Evolutionary conservation across 2,888 invertebrate genomes (phyloP).

Genomic region (Cheilosia impressa): DNA sequence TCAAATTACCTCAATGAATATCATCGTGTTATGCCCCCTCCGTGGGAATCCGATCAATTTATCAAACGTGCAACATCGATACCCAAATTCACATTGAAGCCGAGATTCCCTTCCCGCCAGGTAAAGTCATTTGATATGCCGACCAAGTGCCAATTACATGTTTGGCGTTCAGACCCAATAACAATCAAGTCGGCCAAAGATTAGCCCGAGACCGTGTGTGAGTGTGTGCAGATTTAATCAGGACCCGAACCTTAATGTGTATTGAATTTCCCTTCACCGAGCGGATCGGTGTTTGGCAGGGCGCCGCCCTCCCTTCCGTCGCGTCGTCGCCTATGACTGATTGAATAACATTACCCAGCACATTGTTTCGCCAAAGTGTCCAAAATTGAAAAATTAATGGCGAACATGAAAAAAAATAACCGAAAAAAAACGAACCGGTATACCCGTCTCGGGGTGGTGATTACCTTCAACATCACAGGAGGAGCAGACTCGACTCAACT

Average conservation of each 20-base stretch:
- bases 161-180: constrained; percentile 51
- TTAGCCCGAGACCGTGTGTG: constrained; percentile 25
- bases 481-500: constrained; percentile 35
- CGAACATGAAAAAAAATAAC: constrained; percentile 17
- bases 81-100: constrained; percentile 20
- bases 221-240: constrained; percentile 62
- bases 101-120: constrained; percentile 15
- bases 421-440: constrained; percentile 1
- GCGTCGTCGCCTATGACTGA: constrained; percentile 45
- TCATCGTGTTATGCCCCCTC: constrained; percentile 12
- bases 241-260: constrained; percentile 49
- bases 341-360: constrained; percentile 65
- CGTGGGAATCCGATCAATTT: constrained; percentile 63
- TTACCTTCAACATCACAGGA: constrained; percentile 39
- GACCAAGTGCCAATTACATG: constrained; percentile 70
- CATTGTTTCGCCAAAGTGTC: constrained; percentile 61
- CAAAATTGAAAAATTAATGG: constrained; percentile 68
- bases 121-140: constrained; percentile 63
- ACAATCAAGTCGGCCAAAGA: constrained; percentile 60
- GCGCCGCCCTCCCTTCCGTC: constrained; percentile 25
- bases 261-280: constrained; percentile 46
- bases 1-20: constrained; percentile 63
- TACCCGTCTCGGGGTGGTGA: constrained; percentile 46
- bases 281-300: constrained; percentile 25
- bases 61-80: constrained; percentile 31